phyloP scores from a whole-genome alignment of 2,888 invertebrate genomes.

The Miltochrista miniata region DNA sequence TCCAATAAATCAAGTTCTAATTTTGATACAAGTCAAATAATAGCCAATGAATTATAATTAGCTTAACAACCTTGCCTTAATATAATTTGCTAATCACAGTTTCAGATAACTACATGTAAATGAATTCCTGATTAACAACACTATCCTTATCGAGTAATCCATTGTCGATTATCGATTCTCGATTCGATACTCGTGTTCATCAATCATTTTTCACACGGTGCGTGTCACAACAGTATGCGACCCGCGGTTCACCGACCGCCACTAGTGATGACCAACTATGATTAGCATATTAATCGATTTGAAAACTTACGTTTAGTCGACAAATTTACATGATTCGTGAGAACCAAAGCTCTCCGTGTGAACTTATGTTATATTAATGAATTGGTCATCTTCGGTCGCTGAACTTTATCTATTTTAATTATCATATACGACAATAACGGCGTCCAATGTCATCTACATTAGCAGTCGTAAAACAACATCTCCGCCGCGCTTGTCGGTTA shows the following conservation, averaged over 20 bases:
- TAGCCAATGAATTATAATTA: constrained; percentile 19
- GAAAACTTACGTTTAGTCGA: constrained; percentile 82
- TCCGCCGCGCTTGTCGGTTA: constrained; percentile 16
- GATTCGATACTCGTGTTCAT: constrained; percentile 42
- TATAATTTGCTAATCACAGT: constrained; percentile 16
- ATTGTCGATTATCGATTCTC: constrained; percentile 48
- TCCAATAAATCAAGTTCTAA: constrained; percentile 10
- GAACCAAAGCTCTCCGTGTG: constrained; percentile 77
- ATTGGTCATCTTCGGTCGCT: constrained; percentile 74
- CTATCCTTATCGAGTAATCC: constrained; percentile 40
- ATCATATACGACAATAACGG: constrained; percentile 48
- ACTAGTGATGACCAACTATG: constrained; percentile 75
- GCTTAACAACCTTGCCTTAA: constrained; percentile 20
- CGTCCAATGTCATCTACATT: constrained; percentile 35
- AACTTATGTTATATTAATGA: constrained; percentile 83
- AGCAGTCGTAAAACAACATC: constrained; percentile 24
- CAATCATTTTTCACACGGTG: constrained; percentile 93
- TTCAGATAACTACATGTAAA: constrained; percentile 19
- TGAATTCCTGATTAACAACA: constrained; percentile 18
- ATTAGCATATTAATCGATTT: constrained; percentile 83
- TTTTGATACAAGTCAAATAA: constrained; percentile 14
- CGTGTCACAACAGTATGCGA: constrained; percentile 85
- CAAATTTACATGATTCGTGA: constrained; percentile 84
- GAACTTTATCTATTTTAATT: constrained; percentile 74
- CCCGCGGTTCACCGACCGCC: constrained; percentile 75